Conservation (phyloP, 2,113 vertebrate genomes). For the Ammodytes marinus region DNA sequence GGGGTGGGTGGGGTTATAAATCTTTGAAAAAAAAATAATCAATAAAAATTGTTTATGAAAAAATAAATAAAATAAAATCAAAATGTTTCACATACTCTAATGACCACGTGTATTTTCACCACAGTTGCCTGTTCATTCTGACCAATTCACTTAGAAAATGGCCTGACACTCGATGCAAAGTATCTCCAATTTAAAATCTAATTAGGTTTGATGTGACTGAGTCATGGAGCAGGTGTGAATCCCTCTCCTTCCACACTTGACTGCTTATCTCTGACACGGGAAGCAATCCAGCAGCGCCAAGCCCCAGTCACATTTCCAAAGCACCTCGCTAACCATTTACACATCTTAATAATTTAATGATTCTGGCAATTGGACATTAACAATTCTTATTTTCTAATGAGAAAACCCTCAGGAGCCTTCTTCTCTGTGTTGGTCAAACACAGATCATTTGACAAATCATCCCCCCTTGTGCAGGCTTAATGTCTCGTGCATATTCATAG, state of each 20-base stretch:
- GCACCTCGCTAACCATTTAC: slow-evolving; percentile 52
- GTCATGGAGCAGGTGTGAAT: slow-evolving; percentile 85
- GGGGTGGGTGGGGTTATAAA: too few relatives aligned
- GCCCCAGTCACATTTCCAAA: slow-evolving; percentile 9
- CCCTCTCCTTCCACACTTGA: slow-evolving; percentile 77
- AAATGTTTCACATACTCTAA: slow-evolving; percentile 11
- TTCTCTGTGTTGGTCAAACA: slow-evolving; percentile 81
- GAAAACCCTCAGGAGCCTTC: slow-evolving; percentile 80
- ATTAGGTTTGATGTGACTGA: slow-evolving; percentile 87
- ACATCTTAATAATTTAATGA: slow-evolving; percentile 72
- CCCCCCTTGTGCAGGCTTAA: slow-evolving; percentile 69
- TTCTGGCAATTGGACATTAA: slow-evolving; percentile 62
- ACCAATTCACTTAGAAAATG: slow-evolving; percentile 68
- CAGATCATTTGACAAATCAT: slow-evolving; percentile 86
- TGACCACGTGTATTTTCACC: slow-evolving; percentile 1
- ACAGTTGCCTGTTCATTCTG: neutral
- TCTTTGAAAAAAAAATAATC: too few relatives aligned
- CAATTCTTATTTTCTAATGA: slow-evolving; percentile 74
- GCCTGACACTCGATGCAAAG: slow-evolving; percentile 89
- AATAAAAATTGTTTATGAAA: too few relatives aligned
- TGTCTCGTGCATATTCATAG: slow-evolving; percentile 88
- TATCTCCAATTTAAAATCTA: slow-evolving; percentile 89
- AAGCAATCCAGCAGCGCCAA: neutral
- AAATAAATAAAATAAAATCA: too few relatives aligned
- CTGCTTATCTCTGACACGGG: slow-evolving; percentile 27